phyloP scores from a whole-genome alignment of 2,797 vertebrate species.

The Mionectes olivaceus region DNA sequence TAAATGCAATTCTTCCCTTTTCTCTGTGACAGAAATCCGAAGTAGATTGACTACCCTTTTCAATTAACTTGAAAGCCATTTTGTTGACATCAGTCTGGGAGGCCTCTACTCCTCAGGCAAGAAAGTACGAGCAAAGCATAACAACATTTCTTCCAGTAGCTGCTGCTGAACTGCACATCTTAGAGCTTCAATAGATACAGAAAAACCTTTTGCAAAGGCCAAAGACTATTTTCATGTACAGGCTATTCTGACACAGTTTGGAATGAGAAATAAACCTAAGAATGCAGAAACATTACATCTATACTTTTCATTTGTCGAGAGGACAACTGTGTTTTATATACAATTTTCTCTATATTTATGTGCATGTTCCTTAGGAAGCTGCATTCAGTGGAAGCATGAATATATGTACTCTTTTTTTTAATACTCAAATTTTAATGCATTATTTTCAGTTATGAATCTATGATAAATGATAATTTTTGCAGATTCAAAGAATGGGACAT shows the following conservation, averaged over 20 bases:
- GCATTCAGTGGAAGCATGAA: not conserved
- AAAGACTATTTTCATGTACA: not conserved
- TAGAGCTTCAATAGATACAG: not conserved
- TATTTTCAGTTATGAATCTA: not conserved
- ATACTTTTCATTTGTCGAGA: not conserved
- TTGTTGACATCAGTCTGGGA: not conserved
- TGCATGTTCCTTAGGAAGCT: not conserved
- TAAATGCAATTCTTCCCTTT: conserved; percentile 16
- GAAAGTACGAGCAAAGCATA: conserved; percentile 16
- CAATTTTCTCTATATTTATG: not conserved
- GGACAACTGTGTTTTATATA: not conserved
- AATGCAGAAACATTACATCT: not conserved
- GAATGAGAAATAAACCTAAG: not conserved
- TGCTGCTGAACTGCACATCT: not conserved
- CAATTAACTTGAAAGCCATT: conserved; percentile 50
- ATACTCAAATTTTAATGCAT: not conserved
- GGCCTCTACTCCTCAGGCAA: conserved; percentile 10
- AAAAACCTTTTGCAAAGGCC: not conserved
- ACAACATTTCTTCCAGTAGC: not conserved
- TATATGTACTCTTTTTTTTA: accelerated
- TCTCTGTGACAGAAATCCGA: not conserved
- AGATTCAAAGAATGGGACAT: not conserved
- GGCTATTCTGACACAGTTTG: not conserved
- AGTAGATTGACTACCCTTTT: conserved; percentile 12
- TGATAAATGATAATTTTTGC: not conserved